These are phyloP conservation scores for Sarcophaga peregrina DNA, from an alignment of 1,140 invertebrate species.

Conservation along the genomic window DNA sequence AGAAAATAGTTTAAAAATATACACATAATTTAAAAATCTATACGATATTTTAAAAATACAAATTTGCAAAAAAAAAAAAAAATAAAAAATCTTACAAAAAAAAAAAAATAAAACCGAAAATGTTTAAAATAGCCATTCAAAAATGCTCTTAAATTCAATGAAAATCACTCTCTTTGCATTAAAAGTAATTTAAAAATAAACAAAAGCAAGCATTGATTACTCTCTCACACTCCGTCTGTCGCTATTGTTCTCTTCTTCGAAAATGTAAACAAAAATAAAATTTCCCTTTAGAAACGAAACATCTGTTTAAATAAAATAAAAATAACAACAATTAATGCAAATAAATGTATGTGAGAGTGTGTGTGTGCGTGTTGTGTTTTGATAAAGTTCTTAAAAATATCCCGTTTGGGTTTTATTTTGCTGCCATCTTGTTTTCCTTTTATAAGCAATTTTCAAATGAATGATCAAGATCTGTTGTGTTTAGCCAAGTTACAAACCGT, in stretches of 20 bases:
- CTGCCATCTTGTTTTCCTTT: constrained; percentile 10
- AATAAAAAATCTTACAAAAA: not conserved
- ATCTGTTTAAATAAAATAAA: constrained; percentile 13
- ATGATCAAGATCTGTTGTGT: not conserved
- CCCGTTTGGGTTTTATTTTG: not conserved
- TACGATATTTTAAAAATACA: not conserved
- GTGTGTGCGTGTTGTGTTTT: not conserved
- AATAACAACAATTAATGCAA: no score
- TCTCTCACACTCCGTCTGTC: not conserved
- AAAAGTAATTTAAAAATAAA: no score
- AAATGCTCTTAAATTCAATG: not conserved
- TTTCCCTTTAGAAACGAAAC: constrained; percentile 35
- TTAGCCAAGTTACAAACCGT: not conserved
- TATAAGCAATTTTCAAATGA: not conserved
- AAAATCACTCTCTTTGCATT: not conserved
- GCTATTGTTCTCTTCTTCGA: constrained; percentile 8
- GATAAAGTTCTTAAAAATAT: not conserved
- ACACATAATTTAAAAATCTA: no score
- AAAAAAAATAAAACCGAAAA: not conserved
- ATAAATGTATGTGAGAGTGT: not conserved
- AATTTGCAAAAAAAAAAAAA: not conserved
- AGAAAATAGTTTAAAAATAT: not conserved
- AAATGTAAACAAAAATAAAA: constrained; percentile 42
- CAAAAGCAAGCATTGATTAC: no score
- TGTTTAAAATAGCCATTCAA: constrained; percentile 5